phyloP scores from a whole-genome alignment of 2,113 vertebrate species.

The Caranx ignobilis region DNA sequence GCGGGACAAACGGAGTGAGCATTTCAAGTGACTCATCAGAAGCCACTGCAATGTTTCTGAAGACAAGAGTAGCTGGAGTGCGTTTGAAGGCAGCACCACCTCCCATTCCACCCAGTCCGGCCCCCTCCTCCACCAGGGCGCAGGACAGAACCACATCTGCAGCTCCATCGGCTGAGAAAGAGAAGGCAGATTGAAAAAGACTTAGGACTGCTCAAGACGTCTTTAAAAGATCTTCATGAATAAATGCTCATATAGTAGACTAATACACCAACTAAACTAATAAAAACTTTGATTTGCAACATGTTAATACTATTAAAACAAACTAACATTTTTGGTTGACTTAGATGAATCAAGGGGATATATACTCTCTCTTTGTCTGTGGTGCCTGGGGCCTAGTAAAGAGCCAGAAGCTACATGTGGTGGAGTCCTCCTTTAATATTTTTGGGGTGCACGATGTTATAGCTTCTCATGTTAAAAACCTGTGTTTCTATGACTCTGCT shows the following conservation, averaged over 20 bases:
- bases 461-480: no score
- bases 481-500: no score
- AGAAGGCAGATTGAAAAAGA: background rate
- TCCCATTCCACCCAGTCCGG: conserved; percentile 44
- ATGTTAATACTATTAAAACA: no score
- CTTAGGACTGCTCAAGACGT: background rate
- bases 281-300: no score
- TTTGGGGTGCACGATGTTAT: no score
- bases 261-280: no score
- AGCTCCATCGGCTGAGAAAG: conserved; percentile 58
- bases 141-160: conserved; percentile 87
- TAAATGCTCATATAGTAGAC: background rate
- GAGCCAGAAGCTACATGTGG: no score
- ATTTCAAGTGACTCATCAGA: conserved; percentile 79
- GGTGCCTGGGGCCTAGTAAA: no score
- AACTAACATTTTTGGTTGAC: no score
- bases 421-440: no score
- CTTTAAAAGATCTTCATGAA: background rate
- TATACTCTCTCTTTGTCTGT: no score
- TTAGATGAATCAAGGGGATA: no score
- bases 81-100: conserved; percentile 49
- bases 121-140: conserved; percentile 79
- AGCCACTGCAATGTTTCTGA: conserved; percentile 78
- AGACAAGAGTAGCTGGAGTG: conserved; percentile 82
- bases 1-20: conserved; percentile 81